Evolutionary conservation across 1,140 invertebrate species (phyloP), one percentile per base, ranked within the genome.

Genomic region (Formica exsecta): DNA sequence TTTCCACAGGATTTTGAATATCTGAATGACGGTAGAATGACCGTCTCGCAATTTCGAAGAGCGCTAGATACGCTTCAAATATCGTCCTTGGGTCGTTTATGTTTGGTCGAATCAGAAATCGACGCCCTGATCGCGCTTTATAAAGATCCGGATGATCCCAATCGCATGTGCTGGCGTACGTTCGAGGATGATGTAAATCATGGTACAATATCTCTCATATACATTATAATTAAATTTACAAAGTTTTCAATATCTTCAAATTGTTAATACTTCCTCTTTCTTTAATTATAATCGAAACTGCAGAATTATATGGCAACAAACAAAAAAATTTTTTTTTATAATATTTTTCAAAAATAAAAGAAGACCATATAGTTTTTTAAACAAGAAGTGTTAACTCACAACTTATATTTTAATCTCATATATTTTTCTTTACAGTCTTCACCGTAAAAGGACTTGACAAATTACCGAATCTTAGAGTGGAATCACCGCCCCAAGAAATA

Each of bases 161-260:
- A 96, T 32, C 94, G 96, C 54, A 95, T 97, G 22, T 96, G 96
- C 84, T 97, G 97, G 97, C 95, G 96, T 54, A 96, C 96, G n/a
- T 97, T 97, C 91, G 96, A 96, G 86, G 96, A 97, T 88, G 97
- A 97, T 90, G 96, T 97, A 61, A 96, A 97, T 91, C 95, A 96
- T 88, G 96, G 96, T 96, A 86, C 25, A 32, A 29, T 71, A 22
- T 38, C 0, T 51, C 1, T 51, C 1, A 84, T 36, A 74, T 38
- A 57, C 9, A 51, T 64, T 64, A 32, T 65, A 36, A 74, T 62
- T 3, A 29, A 62, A 48, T 51, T 51, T 38, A 13, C 3, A 25
- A 57, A 59, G 7, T 59, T 74, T 16, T 74, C 13, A 54, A 19
- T 29, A 48, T 48, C 13, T 4, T 48, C 44, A 48, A 16, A 16